Conservation (phyloP, 1,140 invertebrate species). For the Lepidurus couesii region DNA sequence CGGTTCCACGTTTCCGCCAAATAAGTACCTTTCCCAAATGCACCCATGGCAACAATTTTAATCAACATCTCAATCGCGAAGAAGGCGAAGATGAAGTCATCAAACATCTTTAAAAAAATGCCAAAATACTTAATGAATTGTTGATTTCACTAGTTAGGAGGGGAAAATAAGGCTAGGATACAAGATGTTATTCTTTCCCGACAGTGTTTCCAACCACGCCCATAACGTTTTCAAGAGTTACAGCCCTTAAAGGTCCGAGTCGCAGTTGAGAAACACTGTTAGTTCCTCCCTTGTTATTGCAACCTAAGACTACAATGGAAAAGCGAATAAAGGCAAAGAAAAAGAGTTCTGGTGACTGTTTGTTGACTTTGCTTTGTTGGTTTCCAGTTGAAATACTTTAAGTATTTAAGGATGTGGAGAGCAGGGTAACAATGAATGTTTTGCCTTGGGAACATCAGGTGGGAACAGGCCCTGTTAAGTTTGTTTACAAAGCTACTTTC, state of each 20-base stretch:
- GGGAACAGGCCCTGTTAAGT: neutral
- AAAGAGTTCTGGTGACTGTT: neutral
- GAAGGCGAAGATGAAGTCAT: conserved; percentile 97
- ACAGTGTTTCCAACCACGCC: neutral
- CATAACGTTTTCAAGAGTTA: neutral
- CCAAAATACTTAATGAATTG: neutral
- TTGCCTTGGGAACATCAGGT: conserved; percentile 1
- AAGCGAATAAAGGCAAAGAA: neutral
- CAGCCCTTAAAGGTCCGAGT: neutral
- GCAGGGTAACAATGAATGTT: conserved; percentile 11
- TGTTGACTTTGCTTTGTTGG: conserved; percentile 6
- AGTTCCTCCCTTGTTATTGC: neutral
- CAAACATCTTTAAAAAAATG: conserved; percentile 71
- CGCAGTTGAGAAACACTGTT: neutral
- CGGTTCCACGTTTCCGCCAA: conserved; percentile 97
- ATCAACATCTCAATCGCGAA: conserved; percentile 94
- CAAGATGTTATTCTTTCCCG: neutral
- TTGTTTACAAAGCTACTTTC: conserved; percentile 7
- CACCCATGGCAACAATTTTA: conserved; percentile 99
- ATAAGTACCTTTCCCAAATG: conserved; percentile 88
- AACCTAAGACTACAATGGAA: neutral
- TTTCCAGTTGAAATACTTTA: neutral
- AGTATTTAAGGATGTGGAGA: neutral
- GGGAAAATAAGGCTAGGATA: neutral
- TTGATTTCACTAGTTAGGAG: neutral